Evolutionary conservation across 2,888 invertebrate species (phyloP).

Genomic region (Dicranocentrus wangi): DNA sequence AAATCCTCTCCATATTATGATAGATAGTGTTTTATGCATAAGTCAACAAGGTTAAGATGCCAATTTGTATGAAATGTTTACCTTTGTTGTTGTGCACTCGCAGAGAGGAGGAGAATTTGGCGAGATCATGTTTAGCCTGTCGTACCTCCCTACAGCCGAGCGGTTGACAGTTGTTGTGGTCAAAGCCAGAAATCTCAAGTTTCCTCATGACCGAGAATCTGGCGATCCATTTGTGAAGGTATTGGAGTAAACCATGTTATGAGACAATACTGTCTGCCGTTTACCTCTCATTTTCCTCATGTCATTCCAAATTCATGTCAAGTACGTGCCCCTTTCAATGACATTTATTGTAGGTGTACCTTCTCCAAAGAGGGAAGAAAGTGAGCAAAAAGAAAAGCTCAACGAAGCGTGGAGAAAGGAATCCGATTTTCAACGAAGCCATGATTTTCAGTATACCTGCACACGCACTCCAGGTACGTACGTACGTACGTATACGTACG

Average conservation of each 20-base stretch:
- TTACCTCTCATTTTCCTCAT: no score
- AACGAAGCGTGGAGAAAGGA: slow-evolving; percentile 82
- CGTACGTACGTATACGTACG: no score
- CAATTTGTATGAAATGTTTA: no score
- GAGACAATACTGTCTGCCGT: no score
- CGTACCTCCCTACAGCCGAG: slow-evolving; percentile 88
- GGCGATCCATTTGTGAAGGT: slow-evolving; percentile 87
- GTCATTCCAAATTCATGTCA: no score
- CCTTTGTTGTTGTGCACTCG: no score
- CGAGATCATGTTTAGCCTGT: slow-evolving; percentile 87
- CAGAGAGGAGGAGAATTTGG: slow-evolving; percentile 83
- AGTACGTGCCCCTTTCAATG: no score
- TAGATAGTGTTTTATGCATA: no score
- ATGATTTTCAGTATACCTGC: slow-evolving; percentile 89
- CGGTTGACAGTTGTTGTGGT: slow-evolving; percentile 85
- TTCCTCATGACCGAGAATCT: slow-evolving; percentile 77
- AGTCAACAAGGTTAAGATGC: no score
- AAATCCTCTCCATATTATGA: no score
- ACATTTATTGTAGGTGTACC: slow-evolving; percentile 79
- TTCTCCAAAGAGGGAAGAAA: slow-evolving; percentile 86
- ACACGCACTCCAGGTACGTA: slow-evolving; percentile 80
- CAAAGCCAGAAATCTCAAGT: slow-evolving; percentile 84
- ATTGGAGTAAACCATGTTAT: no score
- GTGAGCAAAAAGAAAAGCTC: slow-evolving; percentile 88
- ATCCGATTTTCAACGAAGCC: slow-evolving; percentile 88